Evolutionary conservation across 2,888 invertebrate species (phyloP), one percentile per base, ranked within the genome.

Genomic region (Apamea crenata): DNA sequence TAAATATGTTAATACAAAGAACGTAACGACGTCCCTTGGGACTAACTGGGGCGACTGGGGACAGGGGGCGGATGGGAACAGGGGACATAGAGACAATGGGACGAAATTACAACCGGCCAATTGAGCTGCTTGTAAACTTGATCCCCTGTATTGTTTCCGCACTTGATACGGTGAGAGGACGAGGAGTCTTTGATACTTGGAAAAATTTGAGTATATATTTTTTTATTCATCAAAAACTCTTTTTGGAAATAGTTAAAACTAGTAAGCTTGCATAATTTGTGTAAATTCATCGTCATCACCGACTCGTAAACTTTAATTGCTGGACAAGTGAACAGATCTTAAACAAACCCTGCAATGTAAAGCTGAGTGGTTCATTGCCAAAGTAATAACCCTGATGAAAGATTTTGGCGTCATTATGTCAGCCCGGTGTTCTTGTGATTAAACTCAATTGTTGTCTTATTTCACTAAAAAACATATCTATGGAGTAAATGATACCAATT

Each of bases 101-200:
- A 93, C 94, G 93, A 95, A 96, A 96, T 96, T 96, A 96, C 96
- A 93, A 92, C 95, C 96, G 96, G 96, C 96, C 97, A 97, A 97
- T 97, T 97, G 96, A 95, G 94, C 93, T 91, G 94, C 94, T 95
- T 94, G 94, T 94, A 93, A 94, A 95, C 95, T 94, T 96, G 96
- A 96, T 96, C 96, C 94, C 92, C 95, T 94, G 95, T 94, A 96
- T 96, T 96, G 96, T 96, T 96, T 96, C 96, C 96, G 95, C 94
- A 95, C 93, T 94, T 93, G 91, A 92, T 93, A 90, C 86, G 83
- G 75, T 74, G 78, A 32, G 68, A 50, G 83, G 91, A 91, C 36
- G 29, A 12, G 69, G 0, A 10, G 5, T 81, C 83, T 90, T 96
- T 96, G 96, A 95, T 94, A 92, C 90, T 94, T 92, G 71, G 5